Base-by-base conservation (phyloP, 2,797 vertebrate genomes). In the Thaleichthys pacificus region DNA sequence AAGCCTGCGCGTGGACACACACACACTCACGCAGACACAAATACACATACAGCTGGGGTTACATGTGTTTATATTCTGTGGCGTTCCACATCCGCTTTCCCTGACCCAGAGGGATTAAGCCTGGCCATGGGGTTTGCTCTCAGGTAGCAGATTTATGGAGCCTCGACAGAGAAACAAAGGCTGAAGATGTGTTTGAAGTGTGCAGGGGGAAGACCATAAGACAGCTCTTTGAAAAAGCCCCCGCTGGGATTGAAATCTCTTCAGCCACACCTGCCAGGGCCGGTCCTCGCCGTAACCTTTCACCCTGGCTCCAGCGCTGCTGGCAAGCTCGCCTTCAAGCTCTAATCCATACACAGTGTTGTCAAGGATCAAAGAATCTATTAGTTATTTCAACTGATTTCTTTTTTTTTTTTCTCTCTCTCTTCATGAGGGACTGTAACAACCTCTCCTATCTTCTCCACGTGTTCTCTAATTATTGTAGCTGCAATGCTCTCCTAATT, bases 381-480 rank as follows among this genome's bases (percentile, higher is more conserved):
- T 88, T 91, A 88, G 80, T 86, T 76, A 76, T 56, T 56, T 56
- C 51, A 17, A 56, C 17, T 19, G 51, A n/a, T 17, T 56, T 56
- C 17, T 56, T 17, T 47, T 47, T 11, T 42, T 7, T 2, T 9
- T 42, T 47, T 5, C 54, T 7, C 7, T 67, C 65, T 7, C 47
- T 67, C 65, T 17, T 24, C 78, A 73, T 73, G 77, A 80, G 79
- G 74, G 64, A 89, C 86, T 80, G 82, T 84, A 85, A 85, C 82
- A 87, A 87, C 88, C 82, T 89, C 85, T 87, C 82, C 82, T 86
- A 86, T 86, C 49, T 86, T 87, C 77, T 81, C 73, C 84, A 70
- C 79, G 77, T 80, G 66, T 84, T 91, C 90, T 82, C 85, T 87
- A 91, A 92, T 93, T 91, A 47, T 12, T 47, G 42, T 47, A 89